Evolutionary conservation across 2,113 vertebrate species (phyloP).

Genomic region (Anhinga anhinga): DNA sequence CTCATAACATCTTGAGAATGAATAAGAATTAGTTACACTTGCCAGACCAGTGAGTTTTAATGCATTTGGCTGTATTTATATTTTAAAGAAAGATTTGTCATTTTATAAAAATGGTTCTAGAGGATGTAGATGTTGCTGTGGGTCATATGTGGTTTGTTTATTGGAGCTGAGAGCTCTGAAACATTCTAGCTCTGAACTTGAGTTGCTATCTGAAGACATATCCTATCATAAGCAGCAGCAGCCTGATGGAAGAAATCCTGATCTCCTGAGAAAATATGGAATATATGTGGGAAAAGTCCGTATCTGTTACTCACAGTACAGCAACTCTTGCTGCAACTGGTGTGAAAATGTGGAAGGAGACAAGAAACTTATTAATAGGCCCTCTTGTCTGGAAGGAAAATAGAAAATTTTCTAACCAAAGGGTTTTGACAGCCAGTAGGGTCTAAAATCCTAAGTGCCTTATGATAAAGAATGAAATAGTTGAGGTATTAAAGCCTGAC

Average conservation of each 20-base stretch:
- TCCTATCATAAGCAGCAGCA: background rate
- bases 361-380: background rate
- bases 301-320: background rate
- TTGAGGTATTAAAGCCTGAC: background rate
- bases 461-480: background rate
- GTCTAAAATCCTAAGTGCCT: background rate
- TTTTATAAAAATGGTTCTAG: background rate
- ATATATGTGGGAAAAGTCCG: background rate
- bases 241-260: background rate
- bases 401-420: background rate
- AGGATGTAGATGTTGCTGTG: background rate
- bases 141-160: background rate
- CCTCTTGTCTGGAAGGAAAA: background rate
- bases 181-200: background rate
- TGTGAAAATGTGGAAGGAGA: background rate
- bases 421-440: background rate
- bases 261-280: background rate
- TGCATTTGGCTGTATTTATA: background rate
- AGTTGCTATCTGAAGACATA: background rate
- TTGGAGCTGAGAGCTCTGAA: background rate
- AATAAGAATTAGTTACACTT: background rate
- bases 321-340: background rate
- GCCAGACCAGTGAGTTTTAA: background rate
- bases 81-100: background rate
- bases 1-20: background rate